Conservation (phyloP, 2,113 vertebrate species). For the Apistogramma diplotaenia region DNA sequence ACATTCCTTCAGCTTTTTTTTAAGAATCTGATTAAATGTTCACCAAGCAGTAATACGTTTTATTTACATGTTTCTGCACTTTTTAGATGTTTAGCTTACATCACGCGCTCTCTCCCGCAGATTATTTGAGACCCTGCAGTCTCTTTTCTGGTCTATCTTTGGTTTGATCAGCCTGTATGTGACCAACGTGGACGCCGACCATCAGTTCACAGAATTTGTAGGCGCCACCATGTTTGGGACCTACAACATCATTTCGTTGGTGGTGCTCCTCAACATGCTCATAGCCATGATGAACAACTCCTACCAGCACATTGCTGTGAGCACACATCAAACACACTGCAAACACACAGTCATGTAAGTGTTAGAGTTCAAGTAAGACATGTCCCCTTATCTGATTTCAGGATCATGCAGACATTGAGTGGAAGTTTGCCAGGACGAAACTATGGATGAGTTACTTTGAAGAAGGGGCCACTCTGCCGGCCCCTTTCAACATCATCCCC, state of each 20-base stretch:
- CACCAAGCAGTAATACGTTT: not conserved
- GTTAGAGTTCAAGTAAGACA: not conserved
- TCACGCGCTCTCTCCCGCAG: constrained; percentile 68
- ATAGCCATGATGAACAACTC: constrained; percentile 99
- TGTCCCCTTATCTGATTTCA: constrained; percentile 55
- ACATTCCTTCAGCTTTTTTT: not conserved
- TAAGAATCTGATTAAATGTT: not conserved
- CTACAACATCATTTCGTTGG: constrained; percentile 96
- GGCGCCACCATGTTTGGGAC: constrained; percentile 99
- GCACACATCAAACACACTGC: constrained; percentile 47
- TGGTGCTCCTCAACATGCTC: constrained; percentile 98
- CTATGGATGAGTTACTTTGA: constrained; percentile 99
- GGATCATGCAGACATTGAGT: constrained; percentile 99
- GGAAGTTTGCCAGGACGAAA: constrained; percentile 99
- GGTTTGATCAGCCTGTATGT: constrained; percentile 96
- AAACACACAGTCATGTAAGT: not conserved
- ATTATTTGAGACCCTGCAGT: constrained; percentile 97
- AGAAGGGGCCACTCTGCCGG: constrained; percentile 95
- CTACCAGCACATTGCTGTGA: constrained; percentile 98
- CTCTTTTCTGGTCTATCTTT: constrained; percentile 98
- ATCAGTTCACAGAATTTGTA: constrained; percentile 96
- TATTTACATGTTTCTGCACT: not conserved
- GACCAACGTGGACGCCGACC: constrained; percentile 91
- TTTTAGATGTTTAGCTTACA: not conserved
- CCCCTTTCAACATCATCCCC: constrained; percentile 96